Evolutionary conservation across 2,888 invertebrate genomes (phyloP), one percentile per base, ranked within the genome.

Genomic region (Phymatocera aterrima): DNA sequence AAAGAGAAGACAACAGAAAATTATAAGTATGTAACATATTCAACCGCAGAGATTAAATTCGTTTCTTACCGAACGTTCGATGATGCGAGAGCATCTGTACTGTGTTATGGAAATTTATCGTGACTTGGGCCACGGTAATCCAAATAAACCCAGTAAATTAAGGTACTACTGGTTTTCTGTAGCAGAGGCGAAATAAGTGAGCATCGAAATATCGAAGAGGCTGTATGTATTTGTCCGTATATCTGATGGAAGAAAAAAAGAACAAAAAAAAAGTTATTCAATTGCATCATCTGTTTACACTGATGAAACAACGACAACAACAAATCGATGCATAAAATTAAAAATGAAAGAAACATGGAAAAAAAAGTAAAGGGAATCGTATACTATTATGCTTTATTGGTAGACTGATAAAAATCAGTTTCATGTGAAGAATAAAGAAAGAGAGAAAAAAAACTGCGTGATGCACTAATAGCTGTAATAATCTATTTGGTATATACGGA

Each of bases 131-230:
- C 31, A 31, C 68, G 21, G 28, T 34, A 51, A 72, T 48, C 18
- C n/a, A 72, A 72, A 64, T 5, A 40, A 40, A 40, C 40, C 24
- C 31, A 51, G 34, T 34, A 34, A 48, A n/a, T n/a, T n/a, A n/a
- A 31, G 34, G 34, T 70, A n/a, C n/a, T n/a, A n/a, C n/a, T n/a
- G n/a, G 21, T 51, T 72, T 51, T 72, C 34, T 34, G 70, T 48
- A 72, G 72, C 31, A 51, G 72, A 51, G 51, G 72, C 72, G 31
- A 34, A 51, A 72, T 48, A 51, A 57, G 51, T 34, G 51, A 72
- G 51, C 72, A 72, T 72, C 72, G 51, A 72, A 72, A 18, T 51
- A 51, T 72, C 34, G 12, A 72, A 72, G n/a, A n/a, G 51, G 51
- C 72, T 34, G 51, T 51, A 72, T 18, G 43, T 43, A n/a, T 40